These are phyloP conservation scores for Sminthurinus signatus DNA, from an alignment of 1,140 invertebrate genomes.

Conservation along the genomic window DNA sequence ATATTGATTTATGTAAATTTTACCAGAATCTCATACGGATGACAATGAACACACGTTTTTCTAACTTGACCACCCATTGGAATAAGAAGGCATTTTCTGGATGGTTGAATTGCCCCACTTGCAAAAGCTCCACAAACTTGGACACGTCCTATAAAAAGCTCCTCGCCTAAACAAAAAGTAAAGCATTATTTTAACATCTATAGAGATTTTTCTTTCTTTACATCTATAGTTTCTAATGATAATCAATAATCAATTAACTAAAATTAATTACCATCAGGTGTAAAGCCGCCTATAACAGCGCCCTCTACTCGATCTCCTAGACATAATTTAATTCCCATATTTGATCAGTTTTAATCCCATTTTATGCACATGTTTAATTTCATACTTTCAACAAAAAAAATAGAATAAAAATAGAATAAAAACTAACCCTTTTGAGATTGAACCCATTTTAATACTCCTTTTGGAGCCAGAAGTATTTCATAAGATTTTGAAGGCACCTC, in stretches of 20 bases:
- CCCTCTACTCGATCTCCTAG: conserved; percentile 1
- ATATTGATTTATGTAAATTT: background rate
- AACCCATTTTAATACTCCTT: conserved; percentile 10
- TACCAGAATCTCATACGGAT: conserved; percentile 13
- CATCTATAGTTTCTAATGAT: too few species aligned
- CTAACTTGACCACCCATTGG: background rate
- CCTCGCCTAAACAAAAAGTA: too few species aligned
- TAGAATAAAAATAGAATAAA: too few species aligned
- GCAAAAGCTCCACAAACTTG: conserved; percentile 10
- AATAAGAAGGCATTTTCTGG: conserved; percentile 5
- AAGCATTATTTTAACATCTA: too few species aligned
- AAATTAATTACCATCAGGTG: background rate
- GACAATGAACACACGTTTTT: conserved; percentile 12
- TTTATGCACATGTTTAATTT: too few species aligned
- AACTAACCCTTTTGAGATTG: conserved; percentile 6
- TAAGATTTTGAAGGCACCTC: conserved; percentile 8
- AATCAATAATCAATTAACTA: too few species aligned
- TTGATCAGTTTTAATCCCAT: too few species aligned
- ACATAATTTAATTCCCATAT: too few species aligned
- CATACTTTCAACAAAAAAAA: too few species aligned
- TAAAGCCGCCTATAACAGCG: conserved; percentile 12
- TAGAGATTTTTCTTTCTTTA: too few species aligned
- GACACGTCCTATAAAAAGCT: conserved; percentile 12
- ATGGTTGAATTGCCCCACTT: background rate
- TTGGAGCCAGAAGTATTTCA: conserved; percentile 8